phyloP scores from a whole-genome alignment of 2,888 invertebrate species.

The Drosophila birchii region DNA sequence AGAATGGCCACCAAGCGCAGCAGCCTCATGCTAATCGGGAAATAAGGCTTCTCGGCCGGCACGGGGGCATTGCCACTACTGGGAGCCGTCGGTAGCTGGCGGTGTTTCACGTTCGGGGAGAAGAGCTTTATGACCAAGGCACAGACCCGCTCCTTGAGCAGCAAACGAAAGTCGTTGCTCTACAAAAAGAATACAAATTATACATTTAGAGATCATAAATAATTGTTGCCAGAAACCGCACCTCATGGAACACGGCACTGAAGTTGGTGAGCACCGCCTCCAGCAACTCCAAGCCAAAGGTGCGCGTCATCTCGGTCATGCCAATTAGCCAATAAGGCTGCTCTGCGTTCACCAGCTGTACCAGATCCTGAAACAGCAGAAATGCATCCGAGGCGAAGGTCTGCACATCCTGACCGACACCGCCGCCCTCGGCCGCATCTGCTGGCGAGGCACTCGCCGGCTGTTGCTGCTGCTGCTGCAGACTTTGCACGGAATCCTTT shows the following conservation, averaged over 20 bases:
- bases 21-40: constrained; percentile 98
- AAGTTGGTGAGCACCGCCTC: constrained; percentile 96
- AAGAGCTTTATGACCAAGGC: constrained; percentile 99
- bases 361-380: constrained; percentile 98
- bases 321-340: constrained; percentile 97
- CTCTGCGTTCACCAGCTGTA: constrained; percentile 98
- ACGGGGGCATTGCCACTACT: constrained; percentile 87
- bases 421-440: constrained; percentile 50
- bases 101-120: constrained; percentile 99
- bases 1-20: constrained; percentile 96
- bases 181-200: constrained; percentile 81
- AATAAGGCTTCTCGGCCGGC: constrained; percentile 95
- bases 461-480: constrained; percentile 60
- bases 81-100: constrained; percentile 85
- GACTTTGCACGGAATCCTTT: constrained; percentile 71
- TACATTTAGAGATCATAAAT: no score
- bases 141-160: constrained; percentile 98
- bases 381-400: constrained; percentile 97
- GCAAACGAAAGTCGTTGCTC: constrained; percentile 97
- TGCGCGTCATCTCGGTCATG: constrained; percentile 98
- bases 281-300: constrained; percentile 97
- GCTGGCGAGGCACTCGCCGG: constrained; percentile 23
- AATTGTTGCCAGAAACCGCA: constrained; percentile 75
- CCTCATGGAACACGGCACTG: constrained; percentile 93
- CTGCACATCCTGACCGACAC: constrained; percentile 87